phyloP scores from a whole-genome alignment of 1,140 invertebrate species.

The Brachionus angularis region DNA sequence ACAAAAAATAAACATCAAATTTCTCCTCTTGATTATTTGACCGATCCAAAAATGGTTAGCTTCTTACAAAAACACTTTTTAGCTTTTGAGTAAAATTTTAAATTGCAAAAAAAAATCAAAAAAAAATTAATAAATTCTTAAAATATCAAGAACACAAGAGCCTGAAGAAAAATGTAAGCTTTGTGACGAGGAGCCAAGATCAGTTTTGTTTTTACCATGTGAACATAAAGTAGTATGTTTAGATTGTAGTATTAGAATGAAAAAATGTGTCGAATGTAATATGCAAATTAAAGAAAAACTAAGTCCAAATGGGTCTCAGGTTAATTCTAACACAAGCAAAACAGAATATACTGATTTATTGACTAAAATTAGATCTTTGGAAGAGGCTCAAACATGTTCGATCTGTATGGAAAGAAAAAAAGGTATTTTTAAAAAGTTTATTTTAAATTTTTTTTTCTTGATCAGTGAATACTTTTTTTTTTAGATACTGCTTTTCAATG shows the following conservation, averaged over 20 bases:
- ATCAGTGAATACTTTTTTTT: too few relatives aligned
- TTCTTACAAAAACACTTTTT: constrained; percentile 31
- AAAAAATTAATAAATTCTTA: not conserved
- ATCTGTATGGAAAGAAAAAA: constrained; percentile 66
- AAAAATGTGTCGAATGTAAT: constrained; percentile 72
- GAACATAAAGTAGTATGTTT: constrained; percentile 71
- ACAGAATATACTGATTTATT: constrained; percentile 11
- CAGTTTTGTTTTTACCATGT: constrained; percentile 70
- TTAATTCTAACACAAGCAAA: constrained; percentile 6
- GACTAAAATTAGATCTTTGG: constrained; percentile 75
- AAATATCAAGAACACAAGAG: not conserved
- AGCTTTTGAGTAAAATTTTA: constrained; percentile 16
- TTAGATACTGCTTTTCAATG: constrained; percentile 79
- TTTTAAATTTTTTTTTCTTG: not conserved
- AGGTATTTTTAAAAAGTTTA: constrained; percentile 3
- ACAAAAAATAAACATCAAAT: constrained; percentile 40
- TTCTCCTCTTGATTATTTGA: constrained; percentile 35
- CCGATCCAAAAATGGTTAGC: constrained; percentile 4
- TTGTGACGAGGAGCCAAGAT: constrained; percentile 66
- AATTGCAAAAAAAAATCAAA: not conserved
- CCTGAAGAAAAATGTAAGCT: constrained; percentile 63
- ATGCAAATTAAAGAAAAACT: constrained; percentile 58
- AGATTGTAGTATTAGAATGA: constrained; percentile 73
- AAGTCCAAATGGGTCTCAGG: not conserved
- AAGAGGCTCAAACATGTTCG: constrained; percentile 73